Percentiles rank a stretch among this genome's conserved stretches.
Conservation (phyloP, 2,113 vertebrate species). For the Daubentonia madagascariensis region DNA sequence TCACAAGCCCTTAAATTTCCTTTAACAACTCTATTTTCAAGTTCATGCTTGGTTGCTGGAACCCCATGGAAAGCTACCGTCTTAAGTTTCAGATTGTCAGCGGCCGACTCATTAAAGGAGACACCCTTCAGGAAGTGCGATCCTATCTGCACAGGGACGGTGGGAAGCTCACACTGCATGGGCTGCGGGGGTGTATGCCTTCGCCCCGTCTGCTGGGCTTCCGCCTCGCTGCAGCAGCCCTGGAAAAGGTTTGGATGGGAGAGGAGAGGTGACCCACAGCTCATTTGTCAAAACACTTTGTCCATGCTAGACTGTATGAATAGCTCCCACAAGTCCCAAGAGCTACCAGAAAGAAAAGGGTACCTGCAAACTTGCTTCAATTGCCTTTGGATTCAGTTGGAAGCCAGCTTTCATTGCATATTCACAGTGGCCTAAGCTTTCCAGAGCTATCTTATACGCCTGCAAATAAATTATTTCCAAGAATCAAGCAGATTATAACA, state of each 20-base stretch:
- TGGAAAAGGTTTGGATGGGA: slow-evolving; percentile 64
- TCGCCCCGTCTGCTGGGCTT: slow-evolving; percentile 96
- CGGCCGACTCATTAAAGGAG: slow-evolving; percentile 96
- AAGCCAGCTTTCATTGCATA: slow-evolving; percentile 98
- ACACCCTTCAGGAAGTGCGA: slow-evolving; percentile 97
- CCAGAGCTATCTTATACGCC: slow-evolving; percentile 96
- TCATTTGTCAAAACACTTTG: not conserved
- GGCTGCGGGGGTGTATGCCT: slow-evolving; percentile 96
- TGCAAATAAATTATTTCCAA: slow-evolving; percentile 73
- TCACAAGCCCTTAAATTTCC: not conserved
- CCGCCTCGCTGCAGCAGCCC: slow-evolving; percentile 97
- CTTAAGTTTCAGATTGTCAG: slow-evolving; percentile 98
- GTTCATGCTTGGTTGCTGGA: not conserved
- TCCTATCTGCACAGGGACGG: slow-evolving; percentile 96
- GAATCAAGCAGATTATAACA: slow-evolving; percentile 46
- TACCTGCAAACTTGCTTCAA: slow-evolving; percentile 96
- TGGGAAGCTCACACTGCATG: slow-evolving; percentile 97
- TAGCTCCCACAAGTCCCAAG: not conserved
- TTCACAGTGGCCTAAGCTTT: slow-evolving; percentile 97
- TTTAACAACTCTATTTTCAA: slow-evolving; percentile 36
- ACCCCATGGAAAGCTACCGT: slow-evolving; percentile 85
- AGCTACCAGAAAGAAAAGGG: not conserved
- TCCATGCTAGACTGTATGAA: not conserved
- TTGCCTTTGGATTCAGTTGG: slow-evolving; percentile 96
- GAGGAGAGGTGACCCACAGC: not conserved